phyloP scores from a whole-genome alignment of 1,140 invertebrate species.

The Drosophila lowei region DNA sequence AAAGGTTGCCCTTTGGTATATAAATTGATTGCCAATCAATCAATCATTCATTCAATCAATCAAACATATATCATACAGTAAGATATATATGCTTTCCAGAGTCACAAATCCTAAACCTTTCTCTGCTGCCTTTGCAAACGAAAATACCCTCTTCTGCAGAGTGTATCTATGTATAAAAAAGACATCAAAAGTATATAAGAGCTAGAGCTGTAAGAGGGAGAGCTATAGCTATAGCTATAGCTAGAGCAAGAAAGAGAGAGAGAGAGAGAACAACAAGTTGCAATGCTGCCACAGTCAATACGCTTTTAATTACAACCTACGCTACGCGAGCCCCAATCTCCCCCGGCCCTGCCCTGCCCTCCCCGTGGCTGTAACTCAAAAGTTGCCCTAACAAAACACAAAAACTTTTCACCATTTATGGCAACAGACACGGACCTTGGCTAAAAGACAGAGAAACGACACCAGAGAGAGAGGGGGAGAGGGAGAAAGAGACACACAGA shows the following conservation, averaged over 20 bases:
- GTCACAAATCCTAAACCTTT: no score
- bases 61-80: no score
- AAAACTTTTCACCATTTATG: slow-evolving; percentile 76
- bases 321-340: slow-evolving; percentile 8
- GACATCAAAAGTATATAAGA: no score
- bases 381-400: slow-evolving; percentile 76
- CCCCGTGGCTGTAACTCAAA: slow-evolving; percentile 33
- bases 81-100: no score
- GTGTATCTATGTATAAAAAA: slow-evolving; percentile 17
- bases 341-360: background rate
- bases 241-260: slow-evolving; percentile 54
- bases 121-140: no score
- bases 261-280: slow-evolving; percentile 44
- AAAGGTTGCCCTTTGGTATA: no score
- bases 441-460: slow-evolving; percentile 19
- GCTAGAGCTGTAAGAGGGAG: no score
- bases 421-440: slow-evolving; percentile 66
- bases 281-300: slow-evolving; percentile 68
- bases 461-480: background rate
- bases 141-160: background rate
- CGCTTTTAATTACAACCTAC: slow-evolving; percentile 78
- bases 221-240: background rate
- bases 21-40: no score
- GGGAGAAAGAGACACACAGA: slow-evolving; percentile 9
- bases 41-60: no score